Conservation (phyloP, 2,888 invertebrate genomes). For the Synanthedon andrenaeformis region DNA sequence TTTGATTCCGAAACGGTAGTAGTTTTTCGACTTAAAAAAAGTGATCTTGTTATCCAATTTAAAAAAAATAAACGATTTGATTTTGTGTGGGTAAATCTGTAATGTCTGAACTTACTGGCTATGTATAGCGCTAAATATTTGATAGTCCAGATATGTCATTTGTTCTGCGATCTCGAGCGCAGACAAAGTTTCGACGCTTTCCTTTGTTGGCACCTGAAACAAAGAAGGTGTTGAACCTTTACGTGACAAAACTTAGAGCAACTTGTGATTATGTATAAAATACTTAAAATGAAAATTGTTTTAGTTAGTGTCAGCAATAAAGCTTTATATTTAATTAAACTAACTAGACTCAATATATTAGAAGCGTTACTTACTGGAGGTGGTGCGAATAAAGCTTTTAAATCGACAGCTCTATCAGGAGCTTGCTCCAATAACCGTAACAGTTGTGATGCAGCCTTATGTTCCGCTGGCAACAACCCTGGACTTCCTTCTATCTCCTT, state of each 20-base stretch:
- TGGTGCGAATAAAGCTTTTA: slow-evolving; percentile 76
- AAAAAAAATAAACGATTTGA: too few relatives aligned
- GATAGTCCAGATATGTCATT: slow-evolving; percentile 91
- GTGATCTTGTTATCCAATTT: too few relatives aligned
- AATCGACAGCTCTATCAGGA: slow-evolving; percentile 76
- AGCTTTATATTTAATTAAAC: too few relatives aligned
- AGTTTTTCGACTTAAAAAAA: too few relatives aligned
- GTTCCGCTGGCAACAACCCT: slow-evolving; percentile 86
- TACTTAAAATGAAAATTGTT: too few relatives aligned
- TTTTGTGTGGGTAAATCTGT: too few relatives aligned
- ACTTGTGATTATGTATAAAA: too few relatives aligned
- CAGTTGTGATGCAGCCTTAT: slow-evolving; percentile 88
- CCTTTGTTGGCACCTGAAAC: slow-evolving; percentile 80
- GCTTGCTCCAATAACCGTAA: slow-evolving; percentile 82
- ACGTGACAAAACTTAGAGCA: neutral
- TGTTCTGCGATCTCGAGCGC: slow-evolving; percentile 94
- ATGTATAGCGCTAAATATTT: slow-evolving; percentile 87
- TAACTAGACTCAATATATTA: too few relatives aligned
- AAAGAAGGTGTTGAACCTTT: neutral
- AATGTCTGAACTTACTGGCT: slow-evolving; percentile 81
- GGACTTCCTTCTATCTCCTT: slow-evolving; percentile 89
- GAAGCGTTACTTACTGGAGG: slow-evolving; percentile 68
- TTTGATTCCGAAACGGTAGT: too few relatives aligned
- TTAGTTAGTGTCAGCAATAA: too few relatives aligned
- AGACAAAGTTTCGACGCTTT: slow-evolving; percentile 86